Base-by-base conservation (phyloP, 1,140 invertebrate genomes). In the Pteromalus puparum region DNA sequence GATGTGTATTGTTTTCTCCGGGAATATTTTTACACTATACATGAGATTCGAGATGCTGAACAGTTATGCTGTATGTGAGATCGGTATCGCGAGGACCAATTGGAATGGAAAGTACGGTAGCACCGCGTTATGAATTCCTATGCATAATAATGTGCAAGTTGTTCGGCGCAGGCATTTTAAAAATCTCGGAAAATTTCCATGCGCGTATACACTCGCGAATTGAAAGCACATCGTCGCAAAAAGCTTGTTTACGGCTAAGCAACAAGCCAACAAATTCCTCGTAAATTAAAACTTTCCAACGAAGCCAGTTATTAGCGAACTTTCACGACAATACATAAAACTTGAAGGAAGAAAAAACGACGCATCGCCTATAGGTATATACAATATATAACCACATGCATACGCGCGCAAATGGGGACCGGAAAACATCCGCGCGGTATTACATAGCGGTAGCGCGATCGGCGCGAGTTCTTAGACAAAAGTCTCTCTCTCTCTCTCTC, bases 361-460 rank as follows among this genome's bases (percentile, higher is more conserved):
- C 21, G 21, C 46, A 18, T 48, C 46, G 46, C 4, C 46, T 48
- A 48, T 48, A 10, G 3, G 12, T 46, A 46, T 10, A 10, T 53
- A 5, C 15, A 53, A 18, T n/a, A n/a, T n/a, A n/a, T n/a, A n/a
- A n/a, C n/a, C n/a, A n/a, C n/a, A n/a, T n/a, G n/a, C n/a, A 34
- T 34, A 18, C 12, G 15, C 48, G 2, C 2, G 48, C 15, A 13
- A 18, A 61, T 7, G 26, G 26, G 26, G 0, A 70, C 24, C 67
- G 67, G 67, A 70, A 70, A 74, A 42, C 12, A 30, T 30, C 28
- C 72, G 72, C 53, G 61, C 72, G n/a, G 38, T 42, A 42, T 42
- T 42, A 76, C 67, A 65, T 65, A 70, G 81, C 81, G 81, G 72
- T 65, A 77, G 81, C 26, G 82, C 74, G 13, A 34, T 77, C 74